These are phyloP conservation scores for Prietella phreatophila DNA, from an alignment of 2,113 vertebrate genomes.

Conservation along the genomic window DNA sequence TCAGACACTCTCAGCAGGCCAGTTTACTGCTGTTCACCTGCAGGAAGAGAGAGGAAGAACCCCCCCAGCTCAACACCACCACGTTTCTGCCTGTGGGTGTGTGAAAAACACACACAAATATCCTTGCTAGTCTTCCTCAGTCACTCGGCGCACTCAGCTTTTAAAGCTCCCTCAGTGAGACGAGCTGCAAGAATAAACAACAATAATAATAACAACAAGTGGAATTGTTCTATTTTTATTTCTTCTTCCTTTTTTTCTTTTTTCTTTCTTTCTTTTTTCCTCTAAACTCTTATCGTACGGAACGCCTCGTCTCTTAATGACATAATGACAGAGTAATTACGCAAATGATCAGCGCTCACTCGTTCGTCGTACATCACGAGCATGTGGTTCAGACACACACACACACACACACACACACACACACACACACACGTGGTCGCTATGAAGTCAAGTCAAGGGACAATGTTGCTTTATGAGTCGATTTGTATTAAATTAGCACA, in stretches of 20 bases:
- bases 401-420: neutral
- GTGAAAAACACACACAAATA: slow-evolving; percentile 8
- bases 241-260: neutral
- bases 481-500: neutral
- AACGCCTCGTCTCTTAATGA: slow-evolving; percentile 22
- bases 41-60: slow-evolving; percentile 8
- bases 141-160: neutral
- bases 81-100: slow-evolving; percentile 23
- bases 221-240: neutral
- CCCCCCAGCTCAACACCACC: slow-evolving; percentile 1
- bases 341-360: neutral
- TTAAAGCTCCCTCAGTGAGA: slow-evolving; percentile 1
- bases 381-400: neutral
- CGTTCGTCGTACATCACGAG: neutral
- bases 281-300: neutral
- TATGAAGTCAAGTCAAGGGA: neutral
- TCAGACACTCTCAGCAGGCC: slow-evolving; percentile 25
- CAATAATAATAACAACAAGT: neutral
- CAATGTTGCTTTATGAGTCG: too few relatives aligned
- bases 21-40: slow-evolving; percentile 45
- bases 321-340: slow-evolving; percentile 23
- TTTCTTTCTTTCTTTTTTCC: neutral
- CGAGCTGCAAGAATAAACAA: slow-evolving; percentile 5
- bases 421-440: neutral
- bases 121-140: neutral